Conservation (phyloP, 2,888 invertebrate species). For the Thyatira batis region DNA sequence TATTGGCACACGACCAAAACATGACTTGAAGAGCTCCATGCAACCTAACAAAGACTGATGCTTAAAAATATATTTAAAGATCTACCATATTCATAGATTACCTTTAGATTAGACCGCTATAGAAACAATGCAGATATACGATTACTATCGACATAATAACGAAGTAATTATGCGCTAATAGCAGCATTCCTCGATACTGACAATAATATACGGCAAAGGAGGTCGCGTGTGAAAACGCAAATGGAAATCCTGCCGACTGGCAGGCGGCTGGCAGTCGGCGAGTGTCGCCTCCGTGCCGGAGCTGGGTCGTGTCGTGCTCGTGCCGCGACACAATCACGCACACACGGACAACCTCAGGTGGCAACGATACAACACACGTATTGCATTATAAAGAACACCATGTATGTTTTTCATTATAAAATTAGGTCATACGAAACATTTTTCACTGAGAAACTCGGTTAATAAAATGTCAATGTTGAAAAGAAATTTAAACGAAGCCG, state of each 20-base stretch:
- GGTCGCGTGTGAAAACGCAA: constrained; percentile 44
- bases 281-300: neutral
- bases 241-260: constrained; percentile 27
- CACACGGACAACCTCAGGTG: constrained; percentile 15
- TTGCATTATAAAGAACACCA: neutral
- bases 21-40: neutral
- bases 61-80: neutral
- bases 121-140: neutral
- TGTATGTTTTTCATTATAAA: neutral
- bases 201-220: constrained; percentile 29
- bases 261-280: neutral
- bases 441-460: neutral
- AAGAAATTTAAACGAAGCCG: no score
- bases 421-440: neutral
- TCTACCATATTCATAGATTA: neutral
- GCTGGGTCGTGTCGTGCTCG: neutral
- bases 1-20: neutral
- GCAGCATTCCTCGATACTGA: constrained; percentile 26
- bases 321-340: constrained; percentile 38
- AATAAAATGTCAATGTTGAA: neutral
- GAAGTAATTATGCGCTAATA: neutral
- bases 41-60: neutral
- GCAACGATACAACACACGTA: neutral
- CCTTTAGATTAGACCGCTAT: no score
- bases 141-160: neutral